Base-by-base conservation (phyloP, 2,888 invertebrate species). In the Mechanitis mazaeus region DNA sequence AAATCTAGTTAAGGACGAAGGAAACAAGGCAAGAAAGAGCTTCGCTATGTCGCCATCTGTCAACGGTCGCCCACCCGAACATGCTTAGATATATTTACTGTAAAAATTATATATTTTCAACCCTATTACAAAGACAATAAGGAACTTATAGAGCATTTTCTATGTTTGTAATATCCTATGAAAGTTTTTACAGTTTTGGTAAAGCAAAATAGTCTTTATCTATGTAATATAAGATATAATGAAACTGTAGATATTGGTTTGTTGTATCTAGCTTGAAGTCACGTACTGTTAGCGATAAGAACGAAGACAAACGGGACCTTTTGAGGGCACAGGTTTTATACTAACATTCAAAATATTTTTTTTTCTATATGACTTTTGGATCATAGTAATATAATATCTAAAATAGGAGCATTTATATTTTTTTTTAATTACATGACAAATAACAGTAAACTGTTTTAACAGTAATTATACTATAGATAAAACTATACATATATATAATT, bases 1-100 rank as follows among this genome's bases (percentile, higher is more conserved):
- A 81, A 80, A 84, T 83, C 81, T 79, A 83, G 79, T 83, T 82
- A 82, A 75, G 79, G 81, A 79, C 79, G 76, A 75, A 78, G 80
- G 79, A 80, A 83, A 83, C 84, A 83, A 75, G 74, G 74, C 77
- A 78, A 84, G 81, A 83, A 81, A 83, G 79, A 79, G 76, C 79
- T 77, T 78, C 77, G 70, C 75, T 75, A 71, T 79, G 82, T 79
- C 79, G 79, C 79, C 84, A 83, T 85, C 83, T 81, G 83, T 85
- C 84, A 81, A 77, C 80, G 75, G 74, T 74, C 75, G 75, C 75
- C 81, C 77, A 81, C 79, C 81, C 76, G 70, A 71, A 58, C 56
- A 61, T 59, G 72, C 74, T 73, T 70, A 72, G 55, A 68, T 72
- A 68, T 45, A 59, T 56, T 33, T 45, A 45, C 38, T 0, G 6